Conservation (phyloP, 2,113 vertebrate genomes). For the Rhabdornis inornatus region DNA sequence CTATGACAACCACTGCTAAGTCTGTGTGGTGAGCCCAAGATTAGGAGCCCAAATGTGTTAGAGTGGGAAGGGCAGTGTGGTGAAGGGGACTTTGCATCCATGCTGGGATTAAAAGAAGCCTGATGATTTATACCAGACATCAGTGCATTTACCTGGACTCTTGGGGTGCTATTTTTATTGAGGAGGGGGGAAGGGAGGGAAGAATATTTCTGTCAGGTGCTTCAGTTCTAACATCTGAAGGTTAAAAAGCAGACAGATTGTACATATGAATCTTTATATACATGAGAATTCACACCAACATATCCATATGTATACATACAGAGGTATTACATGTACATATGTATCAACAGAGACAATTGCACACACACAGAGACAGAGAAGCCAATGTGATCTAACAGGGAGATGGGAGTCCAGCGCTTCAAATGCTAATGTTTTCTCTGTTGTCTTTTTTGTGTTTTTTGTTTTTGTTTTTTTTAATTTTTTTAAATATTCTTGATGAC, state of each 20-base stretch:
- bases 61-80: not conserved
- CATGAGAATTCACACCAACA: not conserved
- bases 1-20: not conserved
- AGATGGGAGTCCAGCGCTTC: not conserved
- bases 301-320: conserved; percentile 18
- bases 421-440: not conserved
- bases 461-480: not conserved
- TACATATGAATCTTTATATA: not conserved
- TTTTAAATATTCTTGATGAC: not conserved
- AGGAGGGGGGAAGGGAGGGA: not conserved
- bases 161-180: not conserved
- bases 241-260: not conserved
- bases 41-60: not conserved
- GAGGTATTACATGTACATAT: conserved; percentile 6
- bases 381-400: not conserved
- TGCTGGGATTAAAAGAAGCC: not conserved
- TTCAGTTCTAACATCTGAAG: not conserved
- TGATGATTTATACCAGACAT: not conserved
- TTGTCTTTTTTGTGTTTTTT: too few relatives aligned
- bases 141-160: not conserved
- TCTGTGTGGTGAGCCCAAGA: not conserved
- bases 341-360: not conserved
- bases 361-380: conserved; percentile 9
- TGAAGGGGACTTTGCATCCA: not conserved
- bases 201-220: not conserved